A percentile compares a stretch with the other conserved stretches of the same genome.
phyloP scores from a whole-genome alignment of 2,113 vertebrate species.

The Paramormyrops kingsleyae region DNA sequence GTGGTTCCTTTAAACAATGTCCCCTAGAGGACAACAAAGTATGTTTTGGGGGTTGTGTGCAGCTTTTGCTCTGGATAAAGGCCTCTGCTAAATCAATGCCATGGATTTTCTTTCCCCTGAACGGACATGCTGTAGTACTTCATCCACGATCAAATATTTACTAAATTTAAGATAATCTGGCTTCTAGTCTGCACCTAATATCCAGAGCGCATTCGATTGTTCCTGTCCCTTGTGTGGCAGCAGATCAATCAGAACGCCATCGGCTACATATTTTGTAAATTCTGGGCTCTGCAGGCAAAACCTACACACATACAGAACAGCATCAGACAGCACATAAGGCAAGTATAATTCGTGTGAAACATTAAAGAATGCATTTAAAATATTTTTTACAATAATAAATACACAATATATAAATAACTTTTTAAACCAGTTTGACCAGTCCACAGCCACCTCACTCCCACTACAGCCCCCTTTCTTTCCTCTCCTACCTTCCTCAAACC shows the following conservation, averaged over 20 bases:
- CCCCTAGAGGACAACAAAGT: background rate
- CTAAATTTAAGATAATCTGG: background rate
- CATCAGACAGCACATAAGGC: background rate
- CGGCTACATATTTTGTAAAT: background rate
- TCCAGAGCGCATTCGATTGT: background rate
- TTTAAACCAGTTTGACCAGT: too few relatives aligned
- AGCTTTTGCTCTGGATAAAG: background rate
- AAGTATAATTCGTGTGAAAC: background rate
- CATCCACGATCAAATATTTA: background rate
- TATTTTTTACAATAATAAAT: background rate
- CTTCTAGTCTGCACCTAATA: background rate
- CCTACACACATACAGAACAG: background rate
- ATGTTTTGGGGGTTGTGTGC: background rate
- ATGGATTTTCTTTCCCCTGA: background rate
- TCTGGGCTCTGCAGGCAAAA: conserved; percentile 3
- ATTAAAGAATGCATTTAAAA: background rate
- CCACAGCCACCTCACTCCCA: too few relatives aligned
- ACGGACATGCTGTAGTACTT: background rate
- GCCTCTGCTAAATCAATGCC: background rate
- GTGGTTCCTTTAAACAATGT: background rate
- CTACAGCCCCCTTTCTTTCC: too few relatives aligned
- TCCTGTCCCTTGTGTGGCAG: background rate
- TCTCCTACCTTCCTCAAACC: too few relatives aligned
- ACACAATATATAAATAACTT: background rate
- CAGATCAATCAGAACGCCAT: background rate